Base-by-base conservation (phyloP, 2,113 vertebrate species). In the Xiphophorus hellerii region DNA sequence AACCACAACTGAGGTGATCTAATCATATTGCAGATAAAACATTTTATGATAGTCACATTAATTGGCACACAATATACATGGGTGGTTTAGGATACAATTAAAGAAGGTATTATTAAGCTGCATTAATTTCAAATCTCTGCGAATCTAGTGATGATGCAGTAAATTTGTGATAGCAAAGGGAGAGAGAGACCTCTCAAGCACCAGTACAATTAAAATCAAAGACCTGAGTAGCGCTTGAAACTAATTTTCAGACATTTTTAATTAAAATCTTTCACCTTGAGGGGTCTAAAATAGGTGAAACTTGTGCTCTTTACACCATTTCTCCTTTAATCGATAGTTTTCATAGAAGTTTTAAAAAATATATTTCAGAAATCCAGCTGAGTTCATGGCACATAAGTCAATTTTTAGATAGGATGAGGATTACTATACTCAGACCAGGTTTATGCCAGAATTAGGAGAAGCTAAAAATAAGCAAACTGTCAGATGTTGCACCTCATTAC, bases 141-240 rank as follows among this genome's bases (percentile, higher is more conserved):
- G 37, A 64, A 72, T 64, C 33, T 28, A 39, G 25, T 27, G n/a
- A 42, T 11, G 13, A 20, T 20, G 5, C 33, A 12, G 13, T 20
- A 37, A 1, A 31, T 27, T 35, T 73, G 67, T 83, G 80, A 73
- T 51, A 39, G 42, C 60, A 17, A 71, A 66, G 81, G 63, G 44
- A 60, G 65, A 74, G 10, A 69, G 74, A 87, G 63, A 73, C 66
- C 87, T 70, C 83, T 69, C 20, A 76, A 81, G 87, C 60, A 9
- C 71, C 78, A 62, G 58, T 60, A 74, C 74, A 86, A 90, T 87
- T 85, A 90, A 85, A 90, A 81, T 51, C 67, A 20, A 33, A 71
- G 37, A 35, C 71, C 65, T 7, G 9, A 67, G 66, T 0, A 61
- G 70, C 37, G 67, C 71, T 68, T 61, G 13, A 15, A 68, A 27